phyloP scores from a whole-genome alignment of 2,113 vertebrate genomes.

The rat (Rattus norvegicus) region DNA sequence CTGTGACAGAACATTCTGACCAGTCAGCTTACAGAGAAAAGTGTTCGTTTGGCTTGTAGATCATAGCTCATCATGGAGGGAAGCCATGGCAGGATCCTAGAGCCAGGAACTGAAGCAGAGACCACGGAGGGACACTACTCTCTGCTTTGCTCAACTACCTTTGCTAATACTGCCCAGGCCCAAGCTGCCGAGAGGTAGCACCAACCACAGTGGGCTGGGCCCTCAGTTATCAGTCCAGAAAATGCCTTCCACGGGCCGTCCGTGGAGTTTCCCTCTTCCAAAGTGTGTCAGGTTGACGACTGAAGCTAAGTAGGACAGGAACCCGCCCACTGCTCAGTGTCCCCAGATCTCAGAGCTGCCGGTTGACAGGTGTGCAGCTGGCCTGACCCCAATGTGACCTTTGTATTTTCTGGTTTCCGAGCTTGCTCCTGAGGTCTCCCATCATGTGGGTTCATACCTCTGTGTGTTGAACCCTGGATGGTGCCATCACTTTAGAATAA shows the following conservation, averaged over 20 bases:
- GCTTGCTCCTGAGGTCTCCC: background rate
- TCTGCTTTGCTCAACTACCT: background rate
- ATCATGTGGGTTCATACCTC: background rate
- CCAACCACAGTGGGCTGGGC: background rate
- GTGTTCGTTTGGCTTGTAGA: background rate
- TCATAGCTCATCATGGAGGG: background rate
- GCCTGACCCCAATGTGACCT: background rate
- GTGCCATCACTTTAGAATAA: background rate
- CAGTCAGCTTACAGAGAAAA: background rate
- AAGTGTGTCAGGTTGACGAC: background rate
- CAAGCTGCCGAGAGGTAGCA: background rate
- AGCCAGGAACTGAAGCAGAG: background rate
- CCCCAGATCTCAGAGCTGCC: background rate
- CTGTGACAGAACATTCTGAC: background rate
- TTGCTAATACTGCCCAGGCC: background rate
- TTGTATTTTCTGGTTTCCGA: background rate
- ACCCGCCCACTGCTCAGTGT: fast-evolving
- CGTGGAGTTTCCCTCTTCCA: background rate
- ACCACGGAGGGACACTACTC: background rate
- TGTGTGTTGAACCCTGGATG: background rate
- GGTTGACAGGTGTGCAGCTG: background rate
- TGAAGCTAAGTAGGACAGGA: background rate
- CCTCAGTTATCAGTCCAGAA: background rate
- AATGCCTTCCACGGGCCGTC: background rate
- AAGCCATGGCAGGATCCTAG: background rate